Conservation (phyloP, 2,888 invertebrate species). For the Sturmia bella region DNA sequence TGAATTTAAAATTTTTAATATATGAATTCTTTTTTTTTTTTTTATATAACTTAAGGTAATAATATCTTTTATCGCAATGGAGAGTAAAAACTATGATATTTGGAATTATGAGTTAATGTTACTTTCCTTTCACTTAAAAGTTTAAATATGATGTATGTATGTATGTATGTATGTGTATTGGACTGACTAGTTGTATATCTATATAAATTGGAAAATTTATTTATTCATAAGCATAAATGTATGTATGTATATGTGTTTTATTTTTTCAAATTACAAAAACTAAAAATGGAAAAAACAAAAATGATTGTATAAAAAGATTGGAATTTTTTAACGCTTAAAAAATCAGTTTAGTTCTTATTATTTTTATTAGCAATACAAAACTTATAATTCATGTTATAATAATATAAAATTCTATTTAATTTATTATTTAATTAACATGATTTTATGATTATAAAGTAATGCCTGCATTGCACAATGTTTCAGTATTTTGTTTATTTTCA, state of each 20-base stretch:
- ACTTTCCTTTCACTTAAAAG: conserved; percentile 39
- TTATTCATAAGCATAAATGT: conserved; percentile 10
- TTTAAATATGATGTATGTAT: conserved; percentile 32
- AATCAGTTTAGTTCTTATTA: conserved; percentile 32
- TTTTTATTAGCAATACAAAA: conserved; percentile 45
- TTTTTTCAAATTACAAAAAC: conserved; percentile 24
- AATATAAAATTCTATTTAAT: conserved; percentile 29
- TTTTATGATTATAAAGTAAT: conserved; percentile 74
- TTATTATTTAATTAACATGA: conserved; percentile 31
- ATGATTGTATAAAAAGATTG: conserved; percentile 22
- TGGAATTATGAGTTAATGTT: conserved; percentile 57
- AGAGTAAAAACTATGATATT: conserved; percentile 68
- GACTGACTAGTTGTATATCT: conserved; percentile 43
- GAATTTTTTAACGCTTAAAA: conserved; percentile 17
- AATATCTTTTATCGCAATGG: conserved; percentile 45
- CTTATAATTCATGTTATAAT: conserved; percentile 26
- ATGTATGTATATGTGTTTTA: conserved; percentile 16
- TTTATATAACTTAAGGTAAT: conserved; percentile 37
- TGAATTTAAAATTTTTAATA: conserved; percentile 42
- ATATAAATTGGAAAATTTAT: conserved; percentile 28
- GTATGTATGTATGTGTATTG: conserved; percentile 2
- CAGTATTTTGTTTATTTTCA: conserved; percentile 47
- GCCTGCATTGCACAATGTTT: conserved; percentile 77
- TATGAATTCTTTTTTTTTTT: conserved; percentile 25
- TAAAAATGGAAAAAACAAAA: conserved; percentile 21